A percentile compares a stretch with the other conserved stretches of the same genome.
phyloP scores from a whole-genome alignment of 23 tunicate genomes.

The Corella eumyota region DNA sequence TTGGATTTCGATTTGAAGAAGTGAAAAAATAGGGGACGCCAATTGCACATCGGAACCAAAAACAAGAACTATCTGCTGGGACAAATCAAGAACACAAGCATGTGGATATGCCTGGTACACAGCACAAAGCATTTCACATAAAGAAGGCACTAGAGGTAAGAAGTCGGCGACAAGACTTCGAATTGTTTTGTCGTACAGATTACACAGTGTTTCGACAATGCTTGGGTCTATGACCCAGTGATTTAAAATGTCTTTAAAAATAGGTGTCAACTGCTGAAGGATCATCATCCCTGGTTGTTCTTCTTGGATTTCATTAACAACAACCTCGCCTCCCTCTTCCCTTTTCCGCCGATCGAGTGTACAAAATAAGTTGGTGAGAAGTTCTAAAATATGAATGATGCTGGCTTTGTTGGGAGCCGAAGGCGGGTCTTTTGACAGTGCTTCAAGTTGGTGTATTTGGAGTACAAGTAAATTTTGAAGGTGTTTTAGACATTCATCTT shows the following conservation, averaged over 20 bases:
- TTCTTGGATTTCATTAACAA: constrained; percentile 10
- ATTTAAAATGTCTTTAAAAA: constrained; percentile 46
- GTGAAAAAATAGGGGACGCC: constrained; percentile 5
- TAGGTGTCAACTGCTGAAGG: constrained; percentile 45
- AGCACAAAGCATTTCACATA: constrained; percentile 58
- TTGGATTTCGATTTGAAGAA: constrained; percentile 19
- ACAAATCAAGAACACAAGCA: constrained; percentile 44
- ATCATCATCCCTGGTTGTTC: constrained; percentile 47
- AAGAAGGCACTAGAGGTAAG: constrained; percentile 21
- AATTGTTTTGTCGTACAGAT: constrained; percentile 75
- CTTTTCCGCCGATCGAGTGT: constrained; percentile 72
- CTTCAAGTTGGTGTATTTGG: constrained; percentile 69
- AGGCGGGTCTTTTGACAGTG: constrained; percentile 47
- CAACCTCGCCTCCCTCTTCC: constrained; percentile 31
- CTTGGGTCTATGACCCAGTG: constrained; percentile 38
- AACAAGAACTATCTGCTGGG: constrained; percentile 62
- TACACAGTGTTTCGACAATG: constrained; percentile 41
- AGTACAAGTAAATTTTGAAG: constrained; percentile 38
- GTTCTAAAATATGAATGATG: constrained; percentile 56
- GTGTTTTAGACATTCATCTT: constrained; percentile 52
- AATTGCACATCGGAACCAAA: constrained; percentile 37
- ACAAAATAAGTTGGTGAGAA: constrained; percentile 57
- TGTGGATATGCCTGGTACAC: constrained; percentile 55
- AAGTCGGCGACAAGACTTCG: constrained; percentile 50
- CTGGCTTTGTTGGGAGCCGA: constrained; percentile 66